Evolutionary conservation across 2,797 vertebrate genomes (phyloP).

Genomic region (Sebastes itinus): DNA sequence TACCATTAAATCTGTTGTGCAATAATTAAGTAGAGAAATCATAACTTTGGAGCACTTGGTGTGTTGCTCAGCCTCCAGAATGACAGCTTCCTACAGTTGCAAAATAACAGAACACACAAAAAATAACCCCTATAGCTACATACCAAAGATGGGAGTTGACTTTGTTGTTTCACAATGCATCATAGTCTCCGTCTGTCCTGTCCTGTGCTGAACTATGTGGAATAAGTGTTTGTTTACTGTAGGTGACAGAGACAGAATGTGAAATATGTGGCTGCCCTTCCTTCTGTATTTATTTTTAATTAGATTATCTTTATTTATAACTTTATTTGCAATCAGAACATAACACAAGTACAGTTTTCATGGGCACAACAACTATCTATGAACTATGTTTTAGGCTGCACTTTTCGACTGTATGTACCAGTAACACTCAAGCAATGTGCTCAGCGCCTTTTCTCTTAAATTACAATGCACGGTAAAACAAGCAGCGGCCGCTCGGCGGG

Average conservation of each 20-base stretch:
- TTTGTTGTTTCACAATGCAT: neutral
- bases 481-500: neutral
- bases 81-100: neutral
- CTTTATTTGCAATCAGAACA: neutral
- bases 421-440: neutral
- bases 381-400: neutral
- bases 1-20: neutral
- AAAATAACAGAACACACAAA: neutral
- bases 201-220: neutral
- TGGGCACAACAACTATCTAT: neutral
- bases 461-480: neutral
- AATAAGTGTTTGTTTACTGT: neutral
- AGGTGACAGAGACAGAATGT: neutral
- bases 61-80: neutral
- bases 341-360: neutral
- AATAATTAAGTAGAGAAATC: neutral
- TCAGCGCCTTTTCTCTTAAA: too few species aligned
- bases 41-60: neutral
- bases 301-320: neutral
- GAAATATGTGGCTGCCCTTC: neutral
- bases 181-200: neutral
- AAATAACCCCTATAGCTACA: neutral
- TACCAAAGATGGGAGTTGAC: neutral
- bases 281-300: neutral
- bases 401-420: neutral